Conservation (phyloP, 2,113 vertebrate genomes). For the Enhydra lutris region DNA sequence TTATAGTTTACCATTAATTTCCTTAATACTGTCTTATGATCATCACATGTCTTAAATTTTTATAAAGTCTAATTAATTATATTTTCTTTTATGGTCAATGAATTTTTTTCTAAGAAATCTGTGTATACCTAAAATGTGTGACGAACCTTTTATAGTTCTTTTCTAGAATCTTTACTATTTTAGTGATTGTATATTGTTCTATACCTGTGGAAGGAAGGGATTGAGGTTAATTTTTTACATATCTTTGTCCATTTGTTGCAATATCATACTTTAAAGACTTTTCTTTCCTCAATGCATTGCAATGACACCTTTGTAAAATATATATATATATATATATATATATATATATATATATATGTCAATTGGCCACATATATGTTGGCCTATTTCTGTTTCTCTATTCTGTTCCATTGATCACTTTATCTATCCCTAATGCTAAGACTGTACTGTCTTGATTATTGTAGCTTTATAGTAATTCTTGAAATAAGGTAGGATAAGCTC, state of each 20-base stretch:
- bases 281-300: background rate
- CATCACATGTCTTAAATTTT: background rate
- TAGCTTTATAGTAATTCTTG: too few relatives aligned
- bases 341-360: too few relatives aligned
- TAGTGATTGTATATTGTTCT: background rate
- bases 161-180: background rate
- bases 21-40: background rate
- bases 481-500: too few relatives aligned
- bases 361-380: too few relatives aligned
- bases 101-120: constrained; percentile 15
- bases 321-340: too few relatives aligned
- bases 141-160: background rate
- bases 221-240: background rate
- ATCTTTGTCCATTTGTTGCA: background rate
- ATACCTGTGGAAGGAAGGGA: background rate
- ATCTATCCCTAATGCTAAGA: too few relatives aligned
- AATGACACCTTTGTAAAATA: background rate
- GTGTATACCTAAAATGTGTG: background rate
- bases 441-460: too few relatives aligned
- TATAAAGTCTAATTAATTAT: background rate
- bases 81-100: background rate
- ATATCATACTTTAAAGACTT: background rate
- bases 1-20: background rate
- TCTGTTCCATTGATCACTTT: too few relatives aligned
- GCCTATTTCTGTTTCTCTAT: too few relatives aligned